Evolutionary conservation across 1,140 invertebrate species (phyloP).

Genomic region (Diachasmimorpha longicaudata): DNA sequence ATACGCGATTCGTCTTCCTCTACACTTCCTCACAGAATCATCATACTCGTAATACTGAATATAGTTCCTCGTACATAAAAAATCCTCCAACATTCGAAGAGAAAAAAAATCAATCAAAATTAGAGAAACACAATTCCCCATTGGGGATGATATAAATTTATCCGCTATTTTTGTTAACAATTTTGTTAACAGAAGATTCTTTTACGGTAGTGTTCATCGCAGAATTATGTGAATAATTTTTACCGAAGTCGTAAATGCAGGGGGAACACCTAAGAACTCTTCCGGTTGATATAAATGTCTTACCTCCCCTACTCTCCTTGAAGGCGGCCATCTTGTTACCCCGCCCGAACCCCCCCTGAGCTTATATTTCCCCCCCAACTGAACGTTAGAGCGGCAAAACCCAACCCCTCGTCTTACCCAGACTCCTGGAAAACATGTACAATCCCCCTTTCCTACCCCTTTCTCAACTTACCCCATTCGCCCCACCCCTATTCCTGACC

Average conservation of each 20-base stretch:
- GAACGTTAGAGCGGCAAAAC: conserved; percentile 27
- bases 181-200: too few relatives aligned
- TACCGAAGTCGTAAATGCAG: background rate
- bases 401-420: conserved; percentile 46
- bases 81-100: too few relatives aligned
- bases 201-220: too few relatives aligned
- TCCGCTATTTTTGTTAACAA: too few relatives aligned
- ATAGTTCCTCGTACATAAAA: too few relatives aligned
- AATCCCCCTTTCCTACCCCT: conserved; percentile 36
- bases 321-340: conserved; percentile 53
- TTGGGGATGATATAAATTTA: too few relatives aligned
- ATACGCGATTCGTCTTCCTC: too few relatives aligned
- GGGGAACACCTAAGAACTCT: background rate
- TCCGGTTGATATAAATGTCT: conserved; percentile 40
- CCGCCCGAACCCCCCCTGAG: conserved; percentile 42
- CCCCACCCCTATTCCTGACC: conserved; percentile 38
- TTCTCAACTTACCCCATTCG: conserved; percentile 34
- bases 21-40: too few relatives aligned
- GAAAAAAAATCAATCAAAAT: too few relatives aligned
- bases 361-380: conserved; percentile 35
- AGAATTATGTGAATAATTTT: too few relatives aligned
- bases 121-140: too few relatives aligned
- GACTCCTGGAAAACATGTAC: conserved; percentile 33
- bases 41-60: too few relatives aligned
- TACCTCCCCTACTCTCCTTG: conserved; percentile 46